These are phyloP conservation scores for Rhogogaster chlorosoma DNA, from an alignment of 2,888 invertebrate species.

Conservation along the genomic window DNA sequence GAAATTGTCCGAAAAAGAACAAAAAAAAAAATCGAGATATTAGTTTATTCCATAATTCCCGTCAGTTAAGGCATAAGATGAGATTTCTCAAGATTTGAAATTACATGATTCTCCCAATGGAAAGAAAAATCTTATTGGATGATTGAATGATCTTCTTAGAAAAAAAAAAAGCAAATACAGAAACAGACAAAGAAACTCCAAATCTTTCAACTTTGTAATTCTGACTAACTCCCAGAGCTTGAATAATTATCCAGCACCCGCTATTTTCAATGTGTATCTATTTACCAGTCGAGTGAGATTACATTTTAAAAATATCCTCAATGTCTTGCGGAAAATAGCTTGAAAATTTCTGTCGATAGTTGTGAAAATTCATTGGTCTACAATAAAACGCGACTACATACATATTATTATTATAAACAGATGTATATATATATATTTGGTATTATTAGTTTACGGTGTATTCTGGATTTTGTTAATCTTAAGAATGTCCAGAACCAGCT, in stretches of 20 bases:
- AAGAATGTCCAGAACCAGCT: conserved; percentile 28
- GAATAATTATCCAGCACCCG: background rate
- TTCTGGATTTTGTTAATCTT: conserved; percentile 7
- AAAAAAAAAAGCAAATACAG: background rate
- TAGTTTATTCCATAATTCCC: background rate
- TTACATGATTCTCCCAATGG: background rate
- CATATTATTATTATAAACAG: conserved; percentile 17
- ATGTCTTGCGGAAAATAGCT: background rate
- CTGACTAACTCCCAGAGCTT: background rate
- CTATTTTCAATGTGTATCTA: background rate
- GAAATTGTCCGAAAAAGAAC: background rate
- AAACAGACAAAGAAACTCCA: background rate
- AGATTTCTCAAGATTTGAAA: background rate
- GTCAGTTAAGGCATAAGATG: background rate
- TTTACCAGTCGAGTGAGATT: conserved; percentile 8
- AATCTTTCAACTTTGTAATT: background rate
- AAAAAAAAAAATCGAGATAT: background rate
- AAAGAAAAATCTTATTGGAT: background rate
- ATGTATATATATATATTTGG: conserved; percentile 28
- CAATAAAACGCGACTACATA: background rate
- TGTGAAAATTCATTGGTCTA: background rate
- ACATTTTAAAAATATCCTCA: background rate
- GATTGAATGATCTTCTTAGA: background rate
- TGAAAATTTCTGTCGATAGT: background rate
- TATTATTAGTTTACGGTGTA: conserved; percentile 12